Percentiles rank a stretch among this genome's conserved stretches.
phyloP scores from a whole-genome alignment of 2,113 vertebrate genomes.

The Tetrax tetrax region DNA sequence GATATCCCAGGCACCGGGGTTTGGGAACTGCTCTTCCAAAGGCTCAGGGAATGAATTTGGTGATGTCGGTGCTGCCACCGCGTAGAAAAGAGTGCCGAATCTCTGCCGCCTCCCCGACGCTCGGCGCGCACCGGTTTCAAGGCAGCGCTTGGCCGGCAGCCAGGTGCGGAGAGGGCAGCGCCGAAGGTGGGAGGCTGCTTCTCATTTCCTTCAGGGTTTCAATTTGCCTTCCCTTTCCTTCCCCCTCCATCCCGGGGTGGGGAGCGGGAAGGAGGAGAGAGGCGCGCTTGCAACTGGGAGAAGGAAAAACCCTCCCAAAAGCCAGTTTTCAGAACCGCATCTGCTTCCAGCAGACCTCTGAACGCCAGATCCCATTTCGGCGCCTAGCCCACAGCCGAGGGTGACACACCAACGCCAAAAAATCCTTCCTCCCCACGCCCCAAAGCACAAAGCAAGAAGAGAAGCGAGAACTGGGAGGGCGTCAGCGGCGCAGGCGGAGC shows the following conservation, averaged over 20 bases:
- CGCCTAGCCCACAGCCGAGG: neutral
- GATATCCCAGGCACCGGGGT: accelerated
- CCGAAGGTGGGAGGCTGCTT: neutral
- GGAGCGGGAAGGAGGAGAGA: neutral
- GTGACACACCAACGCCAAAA: neutral
- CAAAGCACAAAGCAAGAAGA: neutral
- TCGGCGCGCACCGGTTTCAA: neutral
- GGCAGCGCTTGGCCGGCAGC: neutral
- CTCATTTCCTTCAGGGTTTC: neutral
- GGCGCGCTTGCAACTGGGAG: accelerated
- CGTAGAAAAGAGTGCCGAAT: accelerated
- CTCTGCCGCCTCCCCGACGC: neutral
- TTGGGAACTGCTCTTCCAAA: neutral
- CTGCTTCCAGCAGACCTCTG: neutral
- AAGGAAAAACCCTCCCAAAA: neutral
- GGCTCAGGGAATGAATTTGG: neutral
- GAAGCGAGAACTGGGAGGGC: neutral
- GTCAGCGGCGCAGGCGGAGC: neutral
- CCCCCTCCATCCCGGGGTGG: neutral
- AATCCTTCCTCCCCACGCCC: neutral
- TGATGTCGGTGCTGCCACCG: accelerated
- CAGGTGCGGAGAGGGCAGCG: neutral
- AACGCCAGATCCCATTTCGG: neutral
- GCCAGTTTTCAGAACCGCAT: neutral
- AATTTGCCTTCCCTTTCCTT: neutral